Evolutionary conservation across 2,888 invertebrate genomes (phyloP).

Genomic region (Cantharis nigra): DNA sequence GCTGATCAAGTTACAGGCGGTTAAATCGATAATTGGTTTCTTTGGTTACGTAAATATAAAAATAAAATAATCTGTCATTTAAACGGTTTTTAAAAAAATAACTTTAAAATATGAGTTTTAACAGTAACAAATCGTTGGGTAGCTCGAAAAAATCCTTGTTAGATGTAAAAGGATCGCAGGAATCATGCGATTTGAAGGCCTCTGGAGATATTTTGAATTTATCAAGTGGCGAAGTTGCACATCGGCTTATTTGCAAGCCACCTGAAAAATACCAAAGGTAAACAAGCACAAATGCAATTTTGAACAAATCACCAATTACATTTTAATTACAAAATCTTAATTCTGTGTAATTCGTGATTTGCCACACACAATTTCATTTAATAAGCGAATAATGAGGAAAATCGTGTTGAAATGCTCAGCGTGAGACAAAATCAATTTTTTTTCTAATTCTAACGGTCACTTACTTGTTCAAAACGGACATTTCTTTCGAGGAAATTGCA

Average conservation of each 20-base stretch:
- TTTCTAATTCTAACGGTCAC: background rate
- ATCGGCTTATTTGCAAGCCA: conserved; percentile 27
- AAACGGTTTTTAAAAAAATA: background rate
- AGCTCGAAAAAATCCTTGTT: background rate
- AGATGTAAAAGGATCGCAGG: background rate
- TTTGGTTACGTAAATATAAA: background rate
- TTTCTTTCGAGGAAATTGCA: background rate
- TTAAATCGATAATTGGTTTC: background rate
- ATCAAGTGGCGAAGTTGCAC: background rate
- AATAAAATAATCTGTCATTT: background rate
- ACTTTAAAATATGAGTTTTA: background rate
- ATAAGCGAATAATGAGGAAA: background rate
- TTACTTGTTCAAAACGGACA: background rate
- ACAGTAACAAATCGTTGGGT: background rate
- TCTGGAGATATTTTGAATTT: background rate
- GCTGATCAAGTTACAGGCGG: background rate
- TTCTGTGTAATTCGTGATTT: background rate
- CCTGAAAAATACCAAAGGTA: conserved; percentile 31
- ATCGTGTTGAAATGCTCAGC: background rate
- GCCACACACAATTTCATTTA: background rate
- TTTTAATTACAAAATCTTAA: background rate
- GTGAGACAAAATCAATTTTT: background rate
- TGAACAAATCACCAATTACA: background rate
- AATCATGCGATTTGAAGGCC: background rate
- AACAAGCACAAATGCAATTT: background rate